Base-by-base conservation (phyloP, 2,888 invertebrate genomes). In the Drosophila borborema region DNA sequence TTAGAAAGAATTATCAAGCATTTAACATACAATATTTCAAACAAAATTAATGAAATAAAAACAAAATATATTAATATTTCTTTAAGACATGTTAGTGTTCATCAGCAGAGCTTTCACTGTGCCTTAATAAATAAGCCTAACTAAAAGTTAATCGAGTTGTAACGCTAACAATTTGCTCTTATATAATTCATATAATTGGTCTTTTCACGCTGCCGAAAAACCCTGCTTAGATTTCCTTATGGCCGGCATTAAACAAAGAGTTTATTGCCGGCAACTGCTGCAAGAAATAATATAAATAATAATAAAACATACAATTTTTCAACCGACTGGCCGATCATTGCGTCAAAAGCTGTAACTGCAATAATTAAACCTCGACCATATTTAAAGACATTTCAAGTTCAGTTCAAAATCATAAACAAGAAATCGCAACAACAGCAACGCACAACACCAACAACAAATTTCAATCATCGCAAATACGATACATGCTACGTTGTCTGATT, bases 341-440 rank as follows among this genome's bases (percentile, higher is more conserved):
- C 72, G 71, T 69, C 64, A 81, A 71, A 71, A 72, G 56, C 60
- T 56, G 45, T 49, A 72, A 63, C 76, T 64, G 65, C 72, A 63
- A 59, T 70, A 62, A 53, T 67, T 62, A 60, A 70, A 59, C 64
- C 74, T 67, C 73, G 70, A 68, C 60, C 67, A 69, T 62, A 77
- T 65, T 65, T 51, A 28, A 70, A 76, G 65, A 74, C 76, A 83
- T 77, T 81, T 86, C 86, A 86, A 86, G 89, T 86, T 86, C 86
- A 86, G 74, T 60, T 72, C 45, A 41, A 72, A 77, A 74, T 56
- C 74, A 65, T 74, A 74, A 74, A 74, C 74, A 55, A 68, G 58
- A 64, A 67, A 69, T 64, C 46, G 54, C 53, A 63, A 18, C 49
- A 31, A 10, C 48, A 69, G 46, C 53, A 41, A 4, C n/a, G 7